These are phyloP conservation scores for Euzophera pinguis DNA, from an alignment of 2,888 invertebrate genomes.

Conservation along the genomic window DNA sequence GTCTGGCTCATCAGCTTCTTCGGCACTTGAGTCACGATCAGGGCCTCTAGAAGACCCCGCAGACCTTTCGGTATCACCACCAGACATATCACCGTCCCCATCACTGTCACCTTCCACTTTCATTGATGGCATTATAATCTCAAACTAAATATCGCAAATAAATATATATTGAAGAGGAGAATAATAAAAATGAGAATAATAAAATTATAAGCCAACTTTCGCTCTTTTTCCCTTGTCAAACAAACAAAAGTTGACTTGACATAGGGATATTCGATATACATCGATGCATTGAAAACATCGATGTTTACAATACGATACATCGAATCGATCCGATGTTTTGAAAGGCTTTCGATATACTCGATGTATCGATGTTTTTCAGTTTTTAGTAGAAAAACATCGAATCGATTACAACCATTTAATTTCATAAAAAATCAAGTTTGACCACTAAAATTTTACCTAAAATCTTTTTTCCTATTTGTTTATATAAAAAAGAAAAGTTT, in stretches of 20 bases:
- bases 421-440: too few relatives aligned
- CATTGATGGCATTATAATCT: conserved; percentile 81
- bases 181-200: conserved; percentile 1
- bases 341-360: too few relatives aligned
- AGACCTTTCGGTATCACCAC: conserved; percentile 84
- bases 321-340: too few relatives aligned
- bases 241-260: conserved; percentile 5
- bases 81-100: conserved; percentile 84
- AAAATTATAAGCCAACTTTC: conserved; percentile 17
- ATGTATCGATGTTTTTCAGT: too few relatives aligned
- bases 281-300: too few relatives aligned
- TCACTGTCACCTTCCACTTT: conserved; percentile 83
- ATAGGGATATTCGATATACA: too few relatives aligned
- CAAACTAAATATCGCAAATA: not conserved
- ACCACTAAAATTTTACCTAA: too few relatives aligned
- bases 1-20: conserved; percentile 89
- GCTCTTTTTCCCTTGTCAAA: not conserved
- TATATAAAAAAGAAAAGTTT: too few relatives aligned
- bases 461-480: too few relatives aligned
- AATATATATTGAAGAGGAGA: not conserved
- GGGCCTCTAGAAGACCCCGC: conserved; percentile 84
- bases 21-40: conserved; percentile 85
- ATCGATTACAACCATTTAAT: too few relatives aligned
- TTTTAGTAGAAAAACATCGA: too few relatives aligned
- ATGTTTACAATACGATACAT: too few relatives aligned